Evolutionary conservation across 2,888 invertebrate genomes (phyloP), one percentile per base, ranked within the genome.

Genomic region (Smittia sp.): DNA sequence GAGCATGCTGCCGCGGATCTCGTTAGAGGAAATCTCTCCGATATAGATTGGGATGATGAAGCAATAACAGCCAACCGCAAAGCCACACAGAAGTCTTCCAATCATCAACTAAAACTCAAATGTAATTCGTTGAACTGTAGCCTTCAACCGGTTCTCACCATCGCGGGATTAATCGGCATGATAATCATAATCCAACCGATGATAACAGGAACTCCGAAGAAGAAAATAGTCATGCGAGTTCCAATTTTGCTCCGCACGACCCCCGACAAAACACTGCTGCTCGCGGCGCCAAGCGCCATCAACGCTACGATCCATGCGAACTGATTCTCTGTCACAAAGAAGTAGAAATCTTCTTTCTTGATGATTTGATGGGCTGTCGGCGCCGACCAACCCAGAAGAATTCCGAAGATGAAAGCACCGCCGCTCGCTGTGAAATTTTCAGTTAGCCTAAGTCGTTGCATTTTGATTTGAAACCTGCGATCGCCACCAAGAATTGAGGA

Each of bases 1-100:
- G 13, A 72, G 54, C 1, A 72, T n/a, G 18, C 38, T 72, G 18
- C 38, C 72, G 1, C 72, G 27, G n/a, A 38, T 72, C 18, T 39
- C 7, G 7, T 38, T 62, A 1, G 62, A 22, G 13, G 62, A 11
- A 1, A 72, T 72, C 41, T 72, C 72, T 0, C 72, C 72, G 2
- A 72, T 39, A 18, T 72, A 72, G 15, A 72, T 38, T 62, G 46
- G 72, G 7, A 72, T 39, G 9, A 41, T 41, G 39, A 18, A 62
- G 13, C 15, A 13, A 27, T 39, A 58, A 15, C 62, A 63, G 15
- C 72, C 62, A 11, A 32, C 15, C 2, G 62, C 11, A 1, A 62
- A 22, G n/a, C 72, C 58, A 7, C 27, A 32, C 1, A 72, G 18
- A 38, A 62, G 62, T 22, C 72, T 32, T 25, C 72, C 72, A n/a